A percentile compares a stretch with the other conserved stretches of the same genome.
These are phyloP conservation scores for Homarus gammarus DNA, from an alignment of 2,888 invertebrate genomes.

Conservation along the genomic window DNA sequence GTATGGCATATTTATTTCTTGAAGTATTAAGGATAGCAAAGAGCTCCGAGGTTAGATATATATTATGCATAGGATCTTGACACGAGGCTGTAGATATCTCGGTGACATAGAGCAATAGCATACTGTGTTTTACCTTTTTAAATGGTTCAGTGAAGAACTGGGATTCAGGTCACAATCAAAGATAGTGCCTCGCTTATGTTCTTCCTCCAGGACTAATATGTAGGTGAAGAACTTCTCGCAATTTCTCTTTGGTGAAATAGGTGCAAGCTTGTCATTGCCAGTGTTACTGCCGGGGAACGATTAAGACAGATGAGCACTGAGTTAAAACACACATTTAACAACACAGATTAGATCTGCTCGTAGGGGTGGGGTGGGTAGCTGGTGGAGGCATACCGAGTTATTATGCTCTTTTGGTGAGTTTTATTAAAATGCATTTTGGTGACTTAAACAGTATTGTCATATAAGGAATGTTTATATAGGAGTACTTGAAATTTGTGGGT, in stretches of 20 bases:
- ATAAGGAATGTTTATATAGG: too few relatives aligned
- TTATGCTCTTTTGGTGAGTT: too few relatives aligned
- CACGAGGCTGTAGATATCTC: neutral
- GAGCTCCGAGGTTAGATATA: too few relatives aligned
- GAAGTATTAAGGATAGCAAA: too few relatives aligned
- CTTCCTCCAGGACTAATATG: conserved; percentile 98
- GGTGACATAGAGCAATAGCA: neutral
- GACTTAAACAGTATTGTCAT: too few relatives aligned
- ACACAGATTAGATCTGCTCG: neutral
- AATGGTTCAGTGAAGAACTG: conserved; percentile 96
- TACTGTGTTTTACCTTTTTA: conserved; percentile 84
- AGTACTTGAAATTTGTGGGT: too few relatives aligned
- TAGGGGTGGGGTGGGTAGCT: neutral
- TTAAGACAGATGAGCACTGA: conserved; percentile 29
- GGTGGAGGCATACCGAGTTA: too few relatives aligned
- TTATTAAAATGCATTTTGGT: too few relatives aligned
- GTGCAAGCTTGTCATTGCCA: conserved; percentile 85
- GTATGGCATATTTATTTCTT: too few relatives aligned
- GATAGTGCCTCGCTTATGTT: conserved; percentile 95
- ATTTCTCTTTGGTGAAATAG: conserved; percentile 98
- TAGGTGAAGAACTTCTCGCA: conserved; percentile 98
- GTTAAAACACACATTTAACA: neutral
- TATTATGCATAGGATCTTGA: neutral
- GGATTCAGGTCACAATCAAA: conserved; percentile 99
- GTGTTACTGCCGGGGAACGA: conserved; percentile 37